Evolutionary conservation across 1,140 invertebrate genomes (phyloP), one percentile per base, ranked within the genome.

Genomic region (Nilaparvata lugens): DNA sequence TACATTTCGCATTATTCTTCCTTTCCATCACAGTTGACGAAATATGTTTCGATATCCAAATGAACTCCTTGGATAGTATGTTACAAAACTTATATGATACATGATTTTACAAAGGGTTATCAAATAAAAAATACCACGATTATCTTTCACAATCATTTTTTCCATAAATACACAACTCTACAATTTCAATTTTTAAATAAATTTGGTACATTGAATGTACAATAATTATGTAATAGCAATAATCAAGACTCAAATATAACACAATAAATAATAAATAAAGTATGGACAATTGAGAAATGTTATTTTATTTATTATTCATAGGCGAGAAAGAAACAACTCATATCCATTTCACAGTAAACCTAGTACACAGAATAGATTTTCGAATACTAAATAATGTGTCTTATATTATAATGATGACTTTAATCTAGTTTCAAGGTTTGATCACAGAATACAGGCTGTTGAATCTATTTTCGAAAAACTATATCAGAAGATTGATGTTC

Each of bases 131-230:
- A 21, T 35, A 21, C 28, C 19, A 35, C 9, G 35, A 35, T 55
- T 55, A 24, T 60, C 59, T 55, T 60, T 60, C 59, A 60, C 59
- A 60, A 55, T 55, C 52, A 60, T 64, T 63, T 64, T 61, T 62
- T 66, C 63, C 65, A 66, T 66, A 66, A 66, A 66, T 66, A 66
- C 65, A 66, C 65, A 66, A 64, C 58, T 66, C 65, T 66, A 66
- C 65, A 61, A 53, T 61, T 55, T 61, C 63, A 64, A 58, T 43
- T 48, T n/a, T 61, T 63, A 48, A 48, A 62, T 62, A 64, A 58
- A 61, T 63, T 64, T 61, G 58, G 65, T 66, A 66, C 65, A 66
- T 66, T 64, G 63, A 58, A 66, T 64, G 65, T 64, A 66, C 65
- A 64, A 62, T 64, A 61, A 59, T 64, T 60, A 62, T 60, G 54